Conservation (phyloP, 2,113 vertebrate species). For the Microcebus griseorufus region DNA sequence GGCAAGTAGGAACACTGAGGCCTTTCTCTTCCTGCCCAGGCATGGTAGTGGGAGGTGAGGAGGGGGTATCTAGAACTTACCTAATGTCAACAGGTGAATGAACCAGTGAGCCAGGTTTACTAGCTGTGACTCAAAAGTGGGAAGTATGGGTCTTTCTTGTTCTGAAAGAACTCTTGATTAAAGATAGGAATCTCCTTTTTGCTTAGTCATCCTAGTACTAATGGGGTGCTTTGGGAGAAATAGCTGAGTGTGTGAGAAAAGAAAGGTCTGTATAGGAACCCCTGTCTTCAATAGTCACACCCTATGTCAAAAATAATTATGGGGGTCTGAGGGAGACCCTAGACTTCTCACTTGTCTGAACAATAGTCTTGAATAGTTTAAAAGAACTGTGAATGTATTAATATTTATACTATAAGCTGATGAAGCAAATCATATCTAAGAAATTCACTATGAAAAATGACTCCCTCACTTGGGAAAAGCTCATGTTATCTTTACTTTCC, state of each 20-base stretch:
- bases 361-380: background rate
- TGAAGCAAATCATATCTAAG: background rate
- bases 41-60: background rate
- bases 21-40: background rate
- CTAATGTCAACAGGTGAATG: background rate
- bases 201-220: background rate
- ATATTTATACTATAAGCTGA: background rate
- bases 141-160: background rate
- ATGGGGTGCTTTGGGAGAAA: background rate
- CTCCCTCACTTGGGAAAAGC: background rate
- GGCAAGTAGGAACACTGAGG: background rate
- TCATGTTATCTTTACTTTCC: conserved; percentile 4
- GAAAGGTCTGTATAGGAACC: background rate
- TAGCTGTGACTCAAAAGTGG: background rate
- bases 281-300: background rate
- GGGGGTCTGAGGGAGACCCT: background rate
- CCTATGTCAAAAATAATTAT: background rate
- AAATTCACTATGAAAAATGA: background rate
- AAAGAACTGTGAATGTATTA: conserved; percentile 5
- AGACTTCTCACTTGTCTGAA: background rate
- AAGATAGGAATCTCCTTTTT: background rate
- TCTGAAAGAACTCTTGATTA: background rate
- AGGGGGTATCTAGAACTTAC: background rate
- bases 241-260: background rate
- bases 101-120: background rate